Evolutionary conservation across 2,888 invertebrate genomes (phyloP), one percentile per base, ranked within the genome.

Genomic region (Leptopilina drosophilae): DNA sequence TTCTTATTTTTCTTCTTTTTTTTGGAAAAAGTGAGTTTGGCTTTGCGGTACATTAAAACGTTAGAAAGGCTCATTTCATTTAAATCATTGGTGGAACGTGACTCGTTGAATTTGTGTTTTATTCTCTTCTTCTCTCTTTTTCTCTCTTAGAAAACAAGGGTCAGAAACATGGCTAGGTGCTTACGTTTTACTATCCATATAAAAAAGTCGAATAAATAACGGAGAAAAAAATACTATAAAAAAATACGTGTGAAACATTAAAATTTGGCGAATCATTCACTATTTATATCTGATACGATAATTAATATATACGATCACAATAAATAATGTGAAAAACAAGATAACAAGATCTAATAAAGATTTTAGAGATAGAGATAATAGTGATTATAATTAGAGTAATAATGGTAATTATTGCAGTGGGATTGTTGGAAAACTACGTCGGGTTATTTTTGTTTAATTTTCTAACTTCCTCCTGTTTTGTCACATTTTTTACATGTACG

Each of bases 31-130:
- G n/a, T 62, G 20, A 62, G 62, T 62, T 62, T 73, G 15, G 42
- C 9, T 33, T 53, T 73, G 53, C 56, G 15, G 26, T 26, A 56
- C n/a, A 59, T 73, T 73, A 73, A 73, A 15, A 56, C 56, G n/a
- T 26, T 56, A 73, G 40, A n/a, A 73, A 73, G 9, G 14, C n/a
- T 1, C 53, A 15, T 56, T 33, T 56, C 53, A 59, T 56, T 56
- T n/a, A 20, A n/a, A 33, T 26, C 33, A 26, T 56, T 56, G 40
- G n/a, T 56, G n/a, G 8, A 59, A 40, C 56, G 73, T 73, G 56
- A 73, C 56, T 56, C 8, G 56, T 40, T 56, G 11, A n/a, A n/a
- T 15, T 73, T 0, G 15, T 73, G 56, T 53, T 73, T 46, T 46
- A 9, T 33, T 56, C 33, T n/a, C n/a, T 73, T 11, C 42, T 26